Evolutionary conservation across 2,888 invertebrate genomes (phyloP).

Genomic region (Nesidiocoris tenuis): DNA sequence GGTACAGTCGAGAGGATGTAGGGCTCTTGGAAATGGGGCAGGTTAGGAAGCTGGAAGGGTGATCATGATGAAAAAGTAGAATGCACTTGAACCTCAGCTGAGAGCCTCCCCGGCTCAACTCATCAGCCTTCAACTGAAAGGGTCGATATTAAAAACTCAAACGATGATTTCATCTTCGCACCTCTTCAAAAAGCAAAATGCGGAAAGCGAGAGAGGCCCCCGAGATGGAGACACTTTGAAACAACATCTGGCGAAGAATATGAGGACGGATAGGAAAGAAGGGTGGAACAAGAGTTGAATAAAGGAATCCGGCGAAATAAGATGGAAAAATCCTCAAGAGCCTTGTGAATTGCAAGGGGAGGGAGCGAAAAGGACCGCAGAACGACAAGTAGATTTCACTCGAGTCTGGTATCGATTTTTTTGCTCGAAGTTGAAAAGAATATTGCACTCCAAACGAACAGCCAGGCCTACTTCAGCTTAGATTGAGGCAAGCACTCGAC

Average conservation of each 20-base stretch:
- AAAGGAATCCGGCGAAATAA: neutral
- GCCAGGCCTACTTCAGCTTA: neutral
- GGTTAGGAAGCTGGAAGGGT: no score
- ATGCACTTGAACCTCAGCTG: neutral
- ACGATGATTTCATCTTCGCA: neutral
- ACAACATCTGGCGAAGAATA: neutral
- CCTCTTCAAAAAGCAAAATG: neutral
- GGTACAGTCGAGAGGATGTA: neutral
- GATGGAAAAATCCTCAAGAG: conserved; percentile 1
- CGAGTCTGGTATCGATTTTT: neutral
- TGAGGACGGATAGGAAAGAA: neutral
- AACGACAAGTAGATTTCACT: neutral
- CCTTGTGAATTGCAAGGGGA: neutral
- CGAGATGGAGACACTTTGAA: neutral
- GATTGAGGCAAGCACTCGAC: neutral
- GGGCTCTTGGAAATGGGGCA: no score
- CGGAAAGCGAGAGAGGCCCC: neutral
- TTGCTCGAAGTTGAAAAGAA: neutral
- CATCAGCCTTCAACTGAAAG: neutral
- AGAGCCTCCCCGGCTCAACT: neutral
- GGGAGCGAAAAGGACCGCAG: neutral
- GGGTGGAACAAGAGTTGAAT: neutral
- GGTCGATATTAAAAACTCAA: neutral
- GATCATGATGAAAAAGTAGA: neutral
- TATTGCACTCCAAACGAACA: neutral